Base-by-base conservation (phyloP, 1,140 invertebrate species). In the Drosophila nigrodunni region DNA sequence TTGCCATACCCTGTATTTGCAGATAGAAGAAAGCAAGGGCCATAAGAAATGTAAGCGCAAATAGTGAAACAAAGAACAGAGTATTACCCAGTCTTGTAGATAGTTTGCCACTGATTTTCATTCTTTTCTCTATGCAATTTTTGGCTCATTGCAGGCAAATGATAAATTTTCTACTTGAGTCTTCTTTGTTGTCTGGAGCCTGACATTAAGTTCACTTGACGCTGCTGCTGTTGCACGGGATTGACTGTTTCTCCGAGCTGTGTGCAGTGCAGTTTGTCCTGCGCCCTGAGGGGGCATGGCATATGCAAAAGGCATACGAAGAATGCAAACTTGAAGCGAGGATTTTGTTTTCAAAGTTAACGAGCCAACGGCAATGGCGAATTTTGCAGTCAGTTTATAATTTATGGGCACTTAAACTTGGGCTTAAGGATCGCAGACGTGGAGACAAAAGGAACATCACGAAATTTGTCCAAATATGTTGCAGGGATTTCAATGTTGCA, bases 111-210 rank as follows among this genome's bases (percentile, higher is more conserved):
- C 7, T 18, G 8, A 41, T 41, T 11, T 39, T 15, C 15, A 25
- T 30, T 43, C 9, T 39, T 62, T 62, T 35, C 52, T 15, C 21
- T 54, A 6, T 74, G 66, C 46, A 62, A 30, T 30, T 37, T 71
- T 70, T 59, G 35, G 66, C 67, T 71, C 52, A 64, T 71, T 74
- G 55, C 71, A 68, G 65, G 18, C 71, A 74, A 74, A 62, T 74
- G 62, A 66, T 78, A 78, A 78, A 78, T 81, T 68, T 69, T 62
- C 59, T 30, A 30, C 25, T 30, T 30, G 25, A 55, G 65, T 64
- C 73, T 65, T 75, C 86, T 89, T 89, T 89, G 85, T 89, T 89
- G 85, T 89, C 85, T 89, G 78, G 74, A 66, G 41, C 49, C 62
- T 71, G 85, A 66, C 74, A 89, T 83, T 89, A 80, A 89, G 59